Percentiles rank a stretch among this genome's conserved stretches.
phyloP scores from a whole-genome alignment of 2,888 invertebrate species.

The Mythimna pallens region DNA sequence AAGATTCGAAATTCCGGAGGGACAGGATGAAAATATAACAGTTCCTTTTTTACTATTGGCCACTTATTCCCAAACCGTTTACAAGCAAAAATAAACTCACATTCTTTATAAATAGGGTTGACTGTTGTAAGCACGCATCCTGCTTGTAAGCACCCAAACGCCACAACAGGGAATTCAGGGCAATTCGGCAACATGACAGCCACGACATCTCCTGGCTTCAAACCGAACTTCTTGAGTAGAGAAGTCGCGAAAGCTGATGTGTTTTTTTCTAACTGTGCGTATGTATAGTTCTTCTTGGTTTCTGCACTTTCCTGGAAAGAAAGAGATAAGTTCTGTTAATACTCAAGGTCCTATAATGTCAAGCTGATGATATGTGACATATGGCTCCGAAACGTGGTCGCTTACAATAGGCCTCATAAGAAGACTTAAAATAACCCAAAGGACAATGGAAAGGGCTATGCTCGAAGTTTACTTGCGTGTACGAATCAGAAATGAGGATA shows the following conservation, averaged over 20 bases:
- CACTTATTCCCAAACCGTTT: not conserved
- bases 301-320: constrained; percentile 85
- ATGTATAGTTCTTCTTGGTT: constrained; percentile 84
- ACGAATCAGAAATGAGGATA: too few relatives aligned
- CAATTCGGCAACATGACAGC: constrained; percentile 93
- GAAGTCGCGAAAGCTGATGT: constrained; percentile 92
- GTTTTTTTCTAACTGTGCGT: constrained; percentile 88
- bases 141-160: constrained; percentile 93
- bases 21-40: not conserved
- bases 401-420: too few relatives aligned
- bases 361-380: too few relatives aligned
- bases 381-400: too few relatives aligned
- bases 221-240: constrained; percentile 91
- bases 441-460: too few relatives aligned
- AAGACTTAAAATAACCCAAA: too few relatives aligned
- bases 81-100: constrained; percentile 75
- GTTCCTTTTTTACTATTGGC: not conserved
- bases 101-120: constrained; percentile 94
- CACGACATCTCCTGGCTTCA: constrained; percentile 92
- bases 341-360: too few relatives aligned
- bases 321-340: not conserved
- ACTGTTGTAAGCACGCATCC: constrained; percentile 93
- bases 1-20: not conserved
- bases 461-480: too few relatives aligned
- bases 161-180: constrained; percentile 93